These are phyloP conservation scores for Andrena cerasifolii DNA, from an alignment of 1,140 invertebrate genomes.

Conservation along the genomic window DNA sequence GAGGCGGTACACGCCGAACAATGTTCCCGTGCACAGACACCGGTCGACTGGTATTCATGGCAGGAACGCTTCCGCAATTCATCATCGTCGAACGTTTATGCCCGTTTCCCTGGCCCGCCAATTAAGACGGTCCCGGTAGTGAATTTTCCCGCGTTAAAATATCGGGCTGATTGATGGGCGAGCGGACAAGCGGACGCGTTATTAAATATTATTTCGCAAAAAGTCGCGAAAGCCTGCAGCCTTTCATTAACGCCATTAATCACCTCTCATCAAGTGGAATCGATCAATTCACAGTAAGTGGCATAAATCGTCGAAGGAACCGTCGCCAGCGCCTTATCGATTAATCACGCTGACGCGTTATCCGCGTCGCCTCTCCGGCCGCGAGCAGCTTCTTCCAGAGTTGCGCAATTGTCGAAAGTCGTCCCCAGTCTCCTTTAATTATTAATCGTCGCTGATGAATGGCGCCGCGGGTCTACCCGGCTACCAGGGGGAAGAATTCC, in stretches of 20 bases:
- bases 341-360: conserved; percentile 37
- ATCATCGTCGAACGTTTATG: conserved; percentile 28
- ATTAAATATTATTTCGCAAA: conserved; percentile 45
- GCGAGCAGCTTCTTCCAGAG: not conserved
- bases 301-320: conserved; percentile 52
- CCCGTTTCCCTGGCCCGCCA: conserved; percentile 1
- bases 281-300: conserved; percentile 53
- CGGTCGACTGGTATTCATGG: not conserved
- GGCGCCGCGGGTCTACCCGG: not conserved
- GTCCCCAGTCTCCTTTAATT: conserved; percentile 1
- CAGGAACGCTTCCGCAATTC: not conserved
- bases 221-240: not conserved
- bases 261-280: conserved; percentile 35
- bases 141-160: conserved; percentile 25
- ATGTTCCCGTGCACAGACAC: conserved; percentile 1
- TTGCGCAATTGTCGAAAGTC: conserved; percentile 33
- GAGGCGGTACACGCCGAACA: too few relatives aligned
- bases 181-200: conserved; percentile 29
- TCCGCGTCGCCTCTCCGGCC: not conserved
- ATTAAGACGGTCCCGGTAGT: conserved; percentile 47
- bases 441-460: conserved; percentile 44
- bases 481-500: conserved; percentile 20
- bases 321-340: conserved; percentile 33
- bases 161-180: conserved; percentile 30
- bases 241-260: conserved; percentile 47